These are phyloP conservation scores for Aphidoletes aphidimyza DNA, from an alignment of 2,888 invertebrate genomes.

Conservation along the genomic window DNA sequence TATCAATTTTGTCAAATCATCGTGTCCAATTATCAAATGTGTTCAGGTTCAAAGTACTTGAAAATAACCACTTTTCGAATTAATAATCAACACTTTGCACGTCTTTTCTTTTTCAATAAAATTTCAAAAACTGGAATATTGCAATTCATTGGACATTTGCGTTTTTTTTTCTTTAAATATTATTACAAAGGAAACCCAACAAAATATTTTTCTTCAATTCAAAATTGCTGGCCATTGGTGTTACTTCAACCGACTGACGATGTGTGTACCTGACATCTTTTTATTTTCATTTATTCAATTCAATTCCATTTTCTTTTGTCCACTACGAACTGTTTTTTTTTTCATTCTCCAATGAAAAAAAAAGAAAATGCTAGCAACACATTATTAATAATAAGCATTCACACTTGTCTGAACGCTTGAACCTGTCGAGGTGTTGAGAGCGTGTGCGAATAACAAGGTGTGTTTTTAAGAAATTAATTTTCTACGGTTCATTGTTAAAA, in stretches of 20 bases:
- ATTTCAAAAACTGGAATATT: not conserved
- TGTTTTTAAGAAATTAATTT: not conserved
- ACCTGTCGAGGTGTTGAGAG: conserved; percentile 25
- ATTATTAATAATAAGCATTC: conserved; percentile 16
- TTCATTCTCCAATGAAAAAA: too few species aligned
- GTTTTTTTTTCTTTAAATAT: not conserved
- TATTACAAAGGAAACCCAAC: conserved; percentile 3
- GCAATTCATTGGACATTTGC: conserved; percentile 52
- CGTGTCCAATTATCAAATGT: conserved; percentile 39
- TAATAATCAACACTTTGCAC: conserved; percentile 19
- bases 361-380: conserved; percentile 18
- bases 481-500: not conserved
- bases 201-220: conserved; percentile 34
- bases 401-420: conserved; percentile 48
- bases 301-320: conserved; percentile 23
- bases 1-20: conserved; percentile 32
- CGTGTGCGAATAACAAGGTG: conserved; percentile 6
- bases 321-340: not conserved
- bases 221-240: not conserved
- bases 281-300: not conserved
- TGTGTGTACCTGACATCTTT: conserved; percentile 47
- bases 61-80: conserved; percentile 40
- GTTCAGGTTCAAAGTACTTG: conserved; percentile 35
- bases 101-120: not conserved
- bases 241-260: not conserved